Evolutionary conservation across 2,888 invertebrate species (phyloP).

Genomic region (Tuta absoluta): DNA sequence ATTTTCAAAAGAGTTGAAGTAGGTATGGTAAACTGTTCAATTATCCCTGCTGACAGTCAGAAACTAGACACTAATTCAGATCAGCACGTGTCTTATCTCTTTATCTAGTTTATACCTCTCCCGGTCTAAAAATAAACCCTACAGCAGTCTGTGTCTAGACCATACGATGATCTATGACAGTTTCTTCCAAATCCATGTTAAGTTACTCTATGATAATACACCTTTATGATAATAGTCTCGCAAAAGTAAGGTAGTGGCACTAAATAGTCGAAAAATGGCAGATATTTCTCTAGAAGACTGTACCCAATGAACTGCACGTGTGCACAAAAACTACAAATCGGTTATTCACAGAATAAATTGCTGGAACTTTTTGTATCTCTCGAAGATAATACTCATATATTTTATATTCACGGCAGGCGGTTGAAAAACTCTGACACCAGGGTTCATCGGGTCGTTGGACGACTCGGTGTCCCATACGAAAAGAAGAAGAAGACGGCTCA

Average conservation of each 20-base stretch:
- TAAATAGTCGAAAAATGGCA: background rate
- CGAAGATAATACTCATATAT: background rate
- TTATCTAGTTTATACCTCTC: too few relatives aligned
- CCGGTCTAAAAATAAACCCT: background rate
- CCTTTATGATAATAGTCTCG: constrained; percentile 8
- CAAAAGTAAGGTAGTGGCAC: background rate
- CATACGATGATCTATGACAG: background rate
- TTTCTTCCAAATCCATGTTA: background rate
- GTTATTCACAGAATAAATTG: background rate
- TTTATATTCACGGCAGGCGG: too few relatives aligned
- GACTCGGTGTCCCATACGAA: too few relatives aligned
- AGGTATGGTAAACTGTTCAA: too few relatives aligned
- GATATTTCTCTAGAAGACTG: background rate
- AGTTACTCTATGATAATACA: constrained; percentile 14
- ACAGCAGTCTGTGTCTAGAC: background rate
- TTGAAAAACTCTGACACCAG: too few relatives aligned
- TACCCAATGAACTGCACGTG: background rate
- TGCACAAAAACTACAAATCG: background rate
- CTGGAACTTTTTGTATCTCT: background rate
- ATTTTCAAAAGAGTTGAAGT: too few relatives aligned
- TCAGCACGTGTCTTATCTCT: too few relatives aligned
- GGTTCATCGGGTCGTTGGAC: too few relatives aligned
- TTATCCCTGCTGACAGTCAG: too few relatives aligned
- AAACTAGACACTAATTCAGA: too few relatives aligned
- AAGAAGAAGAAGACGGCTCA: too few relatives aligned